These are phyloP conservation scores for Brachionus rotundiformis DNA, from an alignment of 1,140 invertebrate genomes.

Conservation along the genomic window DNA sequence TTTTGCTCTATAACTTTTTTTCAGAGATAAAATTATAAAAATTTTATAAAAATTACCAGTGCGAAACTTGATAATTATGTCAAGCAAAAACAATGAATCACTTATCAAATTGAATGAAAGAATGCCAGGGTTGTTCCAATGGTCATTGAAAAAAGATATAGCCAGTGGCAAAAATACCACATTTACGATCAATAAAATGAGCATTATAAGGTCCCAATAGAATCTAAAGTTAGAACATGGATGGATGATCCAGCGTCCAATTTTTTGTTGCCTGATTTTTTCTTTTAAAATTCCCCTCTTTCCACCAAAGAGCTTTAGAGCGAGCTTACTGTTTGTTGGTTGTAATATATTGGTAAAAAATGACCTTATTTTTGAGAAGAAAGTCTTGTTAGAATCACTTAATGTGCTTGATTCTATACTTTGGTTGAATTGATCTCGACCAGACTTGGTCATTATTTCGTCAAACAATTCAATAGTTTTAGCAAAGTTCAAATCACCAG, in stretches of 20 bases:
- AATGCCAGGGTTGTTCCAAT: slow-evolving; percentile 68
- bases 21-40: too few relatives aligned
- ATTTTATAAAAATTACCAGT: slow-evolving; percentile 72
- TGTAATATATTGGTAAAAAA: slow-evolving; percentile 19
- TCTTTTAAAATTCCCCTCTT: slow-evolving; percentile 64
- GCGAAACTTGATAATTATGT: slow-evolving; percentile 99
- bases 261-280: slow-evolving; percentile 62
- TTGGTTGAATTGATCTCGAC: neutral
- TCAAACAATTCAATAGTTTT: neutral
- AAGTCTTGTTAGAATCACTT: neutral
- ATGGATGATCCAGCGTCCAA: slow-evolving; percentile 65
- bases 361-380: slow-evolving; percentile 3
- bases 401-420: neutral
- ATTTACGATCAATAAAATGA: slow-evolving; percentile 93
- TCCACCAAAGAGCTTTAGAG: slow-evolving; percentile 66
- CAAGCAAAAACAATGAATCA: slow-evolving; percentile 98
- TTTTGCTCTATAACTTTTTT: too few relatives aligned
- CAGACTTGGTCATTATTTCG: neutral
- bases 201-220: slow-evolving; percentile 99
- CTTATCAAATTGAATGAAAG: slow-evolving; percentile 99
- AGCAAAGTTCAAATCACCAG: too few relatives aligned
- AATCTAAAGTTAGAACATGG: slow-evolving; percentile 72
- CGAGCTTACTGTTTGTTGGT: slow-evolving; percentile 65
- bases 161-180: slow-evolving; percentile 96
- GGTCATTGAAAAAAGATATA: slow-evolving; percentile 78